Evolutionary conservation across 2,113 vertebrate genomes (phyloP).

Genomic region (Oreocharis arfaki): DNA sequence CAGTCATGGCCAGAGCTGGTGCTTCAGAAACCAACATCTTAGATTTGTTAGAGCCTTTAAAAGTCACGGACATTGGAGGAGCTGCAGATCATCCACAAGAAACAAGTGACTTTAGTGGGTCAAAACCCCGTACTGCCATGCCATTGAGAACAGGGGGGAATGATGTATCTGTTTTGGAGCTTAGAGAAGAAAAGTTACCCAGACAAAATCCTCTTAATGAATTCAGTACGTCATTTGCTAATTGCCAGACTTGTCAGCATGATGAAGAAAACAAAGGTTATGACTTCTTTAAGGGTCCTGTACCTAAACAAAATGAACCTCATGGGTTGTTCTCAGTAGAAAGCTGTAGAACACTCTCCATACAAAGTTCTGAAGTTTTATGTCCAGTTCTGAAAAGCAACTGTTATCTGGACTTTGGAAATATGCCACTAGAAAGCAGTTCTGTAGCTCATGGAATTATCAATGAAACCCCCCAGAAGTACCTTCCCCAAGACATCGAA

Average conservation of each 20-base stretch:
- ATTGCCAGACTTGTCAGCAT: constrained; percentile 17
- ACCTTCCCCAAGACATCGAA: neutral
- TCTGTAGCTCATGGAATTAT: neutral
- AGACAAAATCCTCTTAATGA: neutral
- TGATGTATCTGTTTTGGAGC: neutral
- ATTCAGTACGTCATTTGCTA: constrained; percentile 13
- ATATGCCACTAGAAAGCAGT: neutral
- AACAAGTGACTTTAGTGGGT: constrained; percentile 3
- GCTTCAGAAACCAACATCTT: constrained; percentile 51
- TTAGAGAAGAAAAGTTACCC: constrained; percentile 12
- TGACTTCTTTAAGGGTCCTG: neutral
- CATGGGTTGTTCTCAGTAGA: neutral
- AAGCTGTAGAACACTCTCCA: neutral
- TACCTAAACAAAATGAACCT: neutral
- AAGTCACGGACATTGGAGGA: neutral
- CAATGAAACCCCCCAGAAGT: neutral
- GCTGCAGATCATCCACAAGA: constrained; percentile 12
- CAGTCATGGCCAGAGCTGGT: constrained; percentile 32
- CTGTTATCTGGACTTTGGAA: neutral
- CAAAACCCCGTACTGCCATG: constrained; percentile 4
- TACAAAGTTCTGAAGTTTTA: neutral
- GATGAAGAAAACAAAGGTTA: neutral
- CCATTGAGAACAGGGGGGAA: neutral
- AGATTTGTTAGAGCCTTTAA: constrained; percentile 46
- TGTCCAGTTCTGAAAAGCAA: neutral